Percentiles rank a stretch among this genome's conserved stretches.
These are phyloP conservation scores for Acridotheres tristis DNA, from an alignment of 2,797 vertebrate genomes.

Conservation along the genomic window DNA sequence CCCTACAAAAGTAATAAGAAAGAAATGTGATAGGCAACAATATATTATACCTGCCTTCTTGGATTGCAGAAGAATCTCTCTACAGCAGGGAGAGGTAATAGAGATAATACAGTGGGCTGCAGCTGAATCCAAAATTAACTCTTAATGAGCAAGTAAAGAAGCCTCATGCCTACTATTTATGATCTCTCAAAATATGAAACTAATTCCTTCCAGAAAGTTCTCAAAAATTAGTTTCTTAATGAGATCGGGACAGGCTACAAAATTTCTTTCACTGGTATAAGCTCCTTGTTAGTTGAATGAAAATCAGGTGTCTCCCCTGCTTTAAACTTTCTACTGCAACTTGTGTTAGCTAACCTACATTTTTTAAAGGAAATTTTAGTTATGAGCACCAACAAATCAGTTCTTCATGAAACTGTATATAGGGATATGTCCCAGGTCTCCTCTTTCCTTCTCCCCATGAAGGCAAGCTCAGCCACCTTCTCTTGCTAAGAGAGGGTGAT, in stretches of 20 bases:
- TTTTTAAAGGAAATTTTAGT: not conserved
- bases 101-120: not conserved
- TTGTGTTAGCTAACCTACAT: not conserved
- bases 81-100: not conserved
- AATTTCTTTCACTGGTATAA: not conserved
- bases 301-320: not conserved
- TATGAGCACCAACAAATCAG: not conserved
- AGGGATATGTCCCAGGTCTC: not conserved
- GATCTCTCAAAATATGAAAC: not conserved
- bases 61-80: not conserved
- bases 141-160: not conserved
- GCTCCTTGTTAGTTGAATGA: not conserved
- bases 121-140: not conserved
- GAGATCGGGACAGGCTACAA: not conserved
- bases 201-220: not conserved
- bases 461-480: not conserved
- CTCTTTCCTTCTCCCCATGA: not conserved
- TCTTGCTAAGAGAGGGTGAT: not conserved
- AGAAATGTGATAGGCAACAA: not conserved
- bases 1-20: not conserved
- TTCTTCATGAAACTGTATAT: not conserved
- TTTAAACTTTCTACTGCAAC: not conserved
- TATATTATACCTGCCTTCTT: not conserved
- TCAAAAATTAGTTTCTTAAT: not conserved
- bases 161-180: not conserved